Evolutionary conservation across 2,888 invertebrate species (phyloP).

Genomic region (Tortrix viridana): DNA sequence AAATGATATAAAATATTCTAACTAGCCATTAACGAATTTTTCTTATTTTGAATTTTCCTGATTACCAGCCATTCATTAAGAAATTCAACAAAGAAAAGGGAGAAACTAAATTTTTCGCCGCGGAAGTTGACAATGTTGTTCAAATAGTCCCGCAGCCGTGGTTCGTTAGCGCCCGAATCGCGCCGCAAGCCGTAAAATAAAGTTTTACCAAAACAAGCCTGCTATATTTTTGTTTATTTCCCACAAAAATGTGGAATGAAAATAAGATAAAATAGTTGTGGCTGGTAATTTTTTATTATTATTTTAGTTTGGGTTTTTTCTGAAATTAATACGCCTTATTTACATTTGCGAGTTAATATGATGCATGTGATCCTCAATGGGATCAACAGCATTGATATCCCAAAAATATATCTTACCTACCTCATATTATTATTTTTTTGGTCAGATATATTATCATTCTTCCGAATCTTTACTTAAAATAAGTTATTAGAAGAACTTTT

Average conservation of each 20-base stretch:
- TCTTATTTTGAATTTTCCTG: not conserved
- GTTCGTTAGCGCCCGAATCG: slow-evolving; percentile 62
- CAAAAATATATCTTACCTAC: too few species aligned
- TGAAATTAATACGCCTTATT: too few species aligned
- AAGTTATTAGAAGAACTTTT: too few species aligned
- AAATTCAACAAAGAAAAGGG: slow-evolving; percentile 2
- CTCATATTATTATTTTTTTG: too few species aligned
- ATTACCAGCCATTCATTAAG: not conserved
- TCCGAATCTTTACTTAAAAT: too few species aligned
- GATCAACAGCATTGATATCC: too few species aligned
- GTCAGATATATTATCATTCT: too few species aligned
- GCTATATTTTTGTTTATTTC: slow-evolving; percentile 3
- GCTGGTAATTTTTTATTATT: not conserved
- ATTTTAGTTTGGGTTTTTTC: too few species aligned
- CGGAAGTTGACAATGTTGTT: slow-evolving; percentile 55
- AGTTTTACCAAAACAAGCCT: slow-evolving; percentile 49
- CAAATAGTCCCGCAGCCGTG: slow-evolving; percentile 54
- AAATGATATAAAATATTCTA: too few species aligned
- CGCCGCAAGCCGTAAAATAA: slow-evolving; percentile 35
- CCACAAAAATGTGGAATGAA: not conserved
- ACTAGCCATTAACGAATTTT: too few species aligned
- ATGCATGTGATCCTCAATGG: too few species aligned
- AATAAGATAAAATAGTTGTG: not conserved
- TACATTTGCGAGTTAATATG: too few species aligned
- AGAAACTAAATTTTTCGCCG: slow-evolving; percentile 19